These are phyloP conservation scores for Caenorhabditis sulstoni DNA, from an alignment of 2,888 invertebrate species.

Conservation along the genomic window DNA sequence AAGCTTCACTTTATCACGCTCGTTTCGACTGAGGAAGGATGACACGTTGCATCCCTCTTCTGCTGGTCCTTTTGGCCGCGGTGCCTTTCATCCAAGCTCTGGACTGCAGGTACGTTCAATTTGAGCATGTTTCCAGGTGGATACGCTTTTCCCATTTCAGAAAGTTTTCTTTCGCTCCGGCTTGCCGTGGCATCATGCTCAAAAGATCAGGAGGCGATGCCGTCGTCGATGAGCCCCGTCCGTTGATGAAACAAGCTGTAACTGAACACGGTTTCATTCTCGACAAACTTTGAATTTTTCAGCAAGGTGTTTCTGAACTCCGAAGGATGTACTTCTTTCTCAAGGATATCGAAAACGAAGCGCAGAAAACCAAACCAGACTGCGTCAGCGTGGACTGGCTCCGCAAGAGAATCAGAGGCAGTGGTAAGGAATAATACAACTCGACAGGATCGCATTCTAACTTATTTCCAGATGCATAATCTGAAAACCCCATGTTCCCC, in stretches of 20 bases:
- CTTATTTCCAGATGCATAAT: constrained; percentile 35
- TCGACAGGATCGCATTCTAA: no score
- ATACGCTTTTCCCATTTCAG: constrained; percentile 43
- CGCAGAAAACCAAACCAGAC: constrained; percentile 55
- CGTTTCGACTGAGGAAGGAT: constrained; percentile 54
- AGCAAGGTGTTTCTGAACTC: constrained; percentile 41
- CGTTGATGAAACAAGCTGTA: constrained; percentile 28
- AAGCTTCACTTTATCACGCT: constrained; percentile 52
- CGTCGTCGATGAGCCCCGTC: constrained; percentile 29
- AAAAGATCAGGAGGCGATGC: constrained; percentile 64
- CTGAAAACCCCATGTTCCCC: constrained; percentile 18
- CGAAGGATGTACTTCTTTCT: constrained; percentile 41
- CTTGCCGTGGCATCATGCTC: constrained; percentile 75
- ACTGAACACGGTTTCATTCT: not conserved
- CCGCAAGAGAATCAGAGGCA: no score
- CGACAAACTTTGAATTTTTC: not conserved
- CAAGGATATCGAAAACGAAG: constrained; percentile 49
- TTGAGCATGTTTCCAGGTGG: not conserved
- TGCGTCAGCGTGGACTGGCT: constrained; percentile 54
- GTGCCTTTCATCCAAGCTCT: constrained; percentile 57
- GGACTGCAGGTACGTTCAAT: constrained; percentile 68
- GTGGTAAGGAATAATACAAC: no score
- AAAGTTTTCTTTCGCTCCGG: constrained; percentile 76
- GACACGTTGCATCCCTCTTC: constrained; percentile 54
- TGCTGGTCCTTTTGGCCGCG: constrained; percentile 61